phyloP scores from a whole-genome alignment of 2,797 vertebrate species.

The Pachyuromys duprasi region DNA sequence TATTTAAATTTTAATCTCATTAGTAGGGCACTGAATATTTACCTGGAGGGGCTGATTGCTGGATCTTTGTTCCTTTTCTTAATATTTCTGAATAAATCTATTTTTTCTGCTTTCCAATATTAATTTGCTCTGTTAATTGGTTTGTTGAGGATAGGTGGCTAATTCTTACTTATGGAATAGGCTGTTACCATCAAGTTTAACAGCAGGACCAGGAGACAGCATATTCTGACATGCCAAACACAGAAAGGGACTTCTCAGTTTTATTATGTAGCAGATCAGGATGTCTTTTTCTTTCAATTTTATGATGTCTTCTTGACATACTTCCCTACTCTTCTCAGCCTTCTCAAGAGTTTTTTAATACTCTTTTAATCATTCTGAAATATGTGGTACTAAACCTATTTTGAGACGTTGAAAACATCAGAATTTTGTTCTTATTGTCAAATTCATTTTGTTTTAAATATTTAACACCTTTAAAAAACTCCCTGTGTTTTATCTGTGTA shows the following conservation, averaged over 20 bases:
- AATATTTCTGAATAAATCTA: neutral
- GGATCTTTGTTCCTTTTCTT: no score
- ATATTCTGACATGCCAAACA: neutral
- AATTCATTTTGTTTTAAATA: neutral
- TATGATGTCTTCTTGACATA: neutral
- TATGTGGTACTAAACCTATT: neutral
- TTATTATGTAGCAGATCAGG: neutral
- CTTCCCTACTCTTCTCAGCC: fast-evolving
- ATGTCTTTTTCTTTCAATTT: neutral
- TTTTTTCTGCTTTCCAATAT: neutral
- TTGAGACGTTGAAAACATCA: neutral
- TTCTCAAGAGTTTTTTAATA: neutral
- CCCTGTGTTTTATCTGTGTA: neutral
- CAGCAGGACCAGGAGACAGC: neutral
- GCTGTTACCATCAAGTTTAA: neutral
- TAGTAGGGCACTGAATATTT: no score
- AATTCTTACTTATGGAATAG: neutral
- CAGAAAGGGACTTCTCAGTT: neutral
- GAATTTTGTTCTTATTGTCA: neutral
- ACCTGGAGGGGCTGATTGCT: neutral
- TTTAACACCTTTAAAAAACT: neutral
- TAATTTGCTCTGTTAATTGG: neutral
- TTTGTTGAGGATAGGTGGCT: no score
- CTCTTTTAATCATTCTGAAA: neutral
- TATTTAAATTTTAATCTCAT: no score